phyloP scores from a whole-genome alignment of 2,888 invertebrate species.

The Lasioglossum oenotherae region DNA sequence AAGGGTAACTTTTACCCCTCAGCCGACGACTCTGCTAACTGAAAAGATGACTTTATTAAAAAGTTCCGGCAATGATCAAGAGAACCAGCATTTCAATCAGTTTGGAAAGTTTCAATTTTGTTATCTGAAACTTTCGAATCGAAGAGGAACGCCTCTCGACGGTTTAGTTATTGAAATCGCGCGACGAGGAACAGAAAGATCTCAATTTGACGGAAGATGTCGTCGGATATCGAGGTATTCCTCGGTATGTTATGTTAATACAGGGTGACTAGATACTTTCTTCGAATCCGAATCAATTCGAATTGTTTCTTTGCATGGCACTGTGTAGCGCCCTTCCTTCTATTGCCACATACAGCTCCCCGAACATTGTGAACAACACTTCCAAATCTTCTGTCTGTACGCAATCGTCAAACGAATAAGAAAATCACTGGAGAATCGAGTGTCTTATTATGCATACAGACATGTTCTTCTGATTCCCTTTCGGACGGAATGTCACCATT shows the following conservation, averaged over 20 bases:
- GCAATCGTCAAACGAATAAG: not conserved
- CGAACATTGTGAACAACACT: not conserved
- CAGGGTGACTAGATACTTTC: not conserved
- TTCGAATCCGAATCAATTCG: not conserved
- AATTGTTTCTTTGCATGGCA: not conserved
- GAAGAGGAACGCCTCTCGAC: not conserved
- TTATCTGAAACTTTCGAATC: slow-evolving; percentile 32
- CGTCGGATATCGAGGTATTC: not conserved
- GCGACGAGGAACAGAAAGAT: not conserved
- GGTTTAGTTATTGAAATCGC: slow-evolving; percentile 12
- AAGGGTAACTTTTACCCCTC: too few species aligned
- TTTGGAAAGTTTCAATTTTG: slow-evolving; percentile 14
- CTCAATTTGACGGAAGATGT: not conserved
- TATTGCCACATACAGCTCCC: not conserved
- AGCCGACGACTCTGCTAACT: too few species aligned
- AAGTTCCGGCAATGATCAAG: not conserved
- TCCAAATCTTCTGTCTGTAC: not conserved
- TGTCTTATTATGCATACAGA: not conserved
- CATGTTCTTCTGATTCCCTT: not conserved
- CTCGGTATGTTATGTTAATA: not conserved
- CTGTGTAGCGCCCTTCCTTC: not conserved
- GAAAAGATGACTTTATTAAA: not conserved
- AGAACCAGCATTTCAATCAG: not conserved
- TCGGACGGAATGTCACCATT: too few species aligned
- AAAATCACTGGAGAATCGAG: not conserved